Evolutionary conservation across 2,888 invertebrate genomes (phyloP).

Genomic region (Nasonia oneida): DNA sequence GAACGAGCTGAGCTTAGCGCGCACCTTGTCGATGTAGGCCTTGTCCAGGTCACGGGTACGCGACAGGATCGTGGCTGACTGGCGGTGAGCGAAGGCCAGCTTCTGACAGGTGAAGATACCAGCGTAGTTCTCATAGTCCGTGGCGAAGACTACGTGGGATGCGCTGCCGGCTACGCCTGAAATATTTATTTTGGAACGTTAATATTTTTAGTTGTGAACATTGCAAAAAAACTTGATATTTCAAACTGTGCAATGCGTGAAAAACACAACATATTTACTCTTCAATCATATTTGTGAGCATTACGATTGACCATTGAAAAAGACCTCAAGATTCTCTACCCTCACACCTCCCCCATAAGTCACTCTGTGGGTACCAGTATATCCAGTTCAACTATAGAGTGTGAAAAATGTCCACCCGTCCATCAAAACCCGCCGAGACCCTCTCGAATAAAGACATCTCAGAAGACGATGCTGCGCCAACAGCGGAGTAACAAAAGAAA

Average conservation of each 20-base stretch:
- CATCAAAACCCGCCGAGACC: not conserved
- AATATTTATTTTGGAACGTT: constrained; percentile 40
- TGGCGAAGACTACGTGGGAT: constrained; percentile 86
- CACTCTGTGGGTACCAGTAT: not conserved
- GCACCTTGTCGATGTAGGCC: constrained; percentile 86
- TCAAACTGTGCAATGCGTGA: no score
- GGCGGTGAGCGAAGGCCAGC: constrained; percentile 87
- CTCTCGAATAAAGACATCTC: not conserved
- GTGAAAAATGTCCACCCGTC: not conserved
- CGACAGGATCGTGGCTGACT: constrained; percentile 90
- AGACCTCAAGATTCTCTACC: no score
- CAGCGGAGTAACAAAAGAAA: not conserved
- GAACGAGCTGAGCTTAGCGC: constrained; percentile 82
- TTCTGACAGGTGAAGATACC: constrained; percentile 90
- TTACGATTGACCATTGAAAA: no score
- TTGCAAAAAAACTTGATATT: not conserved
- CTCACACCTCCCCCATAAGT: not conserved
- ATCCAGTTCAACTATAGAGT: not conserved
- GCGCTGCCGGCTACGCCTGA: constrained; percentile 88
- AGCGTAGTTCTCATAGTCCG: constrained; percentile 88
- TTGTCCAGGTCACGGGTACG: constrained; percentile 87
- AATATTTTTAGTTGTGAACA: no score
- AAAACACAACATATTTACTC: no score
- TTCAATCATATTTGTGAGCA: no score
- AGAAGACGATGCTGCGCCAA: not conserved